Evolutionary conservation across 2,888 invertebrate genomes (phyloP), one percentile per base, ranked within the genome.

Genomic region (Nipponacmea schrenckii): DNA sequence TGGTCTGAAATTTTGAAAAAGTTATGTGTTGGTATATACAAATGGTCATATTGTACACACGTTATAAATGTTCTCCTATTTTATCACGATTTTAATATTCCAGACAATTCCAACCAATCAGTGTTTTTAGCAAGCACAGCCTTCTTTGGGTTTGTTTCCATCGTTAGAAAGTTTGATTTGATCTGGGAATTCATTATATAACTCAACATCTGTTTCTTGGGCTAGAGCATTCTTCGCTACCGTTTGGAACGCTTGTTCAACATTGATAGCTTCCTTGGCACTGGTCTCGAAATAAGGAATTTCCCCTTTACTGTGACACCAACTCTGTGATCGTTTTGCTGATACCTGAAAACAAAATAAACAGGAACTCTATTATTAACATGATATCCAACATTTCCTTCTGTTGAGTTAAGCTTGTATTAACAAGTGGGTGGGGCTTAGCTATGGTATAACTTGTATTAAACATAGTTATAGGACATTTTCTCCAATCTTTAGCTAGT

Each of bases 271-370:
- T 90, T 99, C 99, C 91, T 99, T 99, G 83, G 99, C 99, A 89
- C 97, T 97, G 69, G 99, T 99, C 91, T 99, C 99, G 89, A 97
- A 99, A 89, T 98, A 99, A 64, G 99, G 98, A 88, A 99, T 97
- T 90, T 96, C 96, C 89, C 98, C 98, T 92, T 99, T 99, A 84
- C 94, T 94, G 89, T 97, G 96, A 91, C 99, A 99, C 99, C 99
- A 99, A 86, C 97, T 96, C 89, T 98, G 97, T 68, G 98, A 89
- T 70, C 89, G 80, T 75, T 89, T 89, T 39, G 87, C 85, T 27
- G 89, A 86, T 45, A 90, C 89, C 89, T 89, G 77, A 10, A 75
- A 68, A n/a, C 69, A 12, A 24, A n/a, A 45, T 17, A n/a, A 20
- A 56, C 14, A 20, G n/a, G 15, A 56, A 24, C 0, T 56, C 1